These are phyloP conservation scores for Eutolmus rufibarbis DNA, from an alignment of 2,888 invertebrate species.

Conservation along the genomic window DNA sequence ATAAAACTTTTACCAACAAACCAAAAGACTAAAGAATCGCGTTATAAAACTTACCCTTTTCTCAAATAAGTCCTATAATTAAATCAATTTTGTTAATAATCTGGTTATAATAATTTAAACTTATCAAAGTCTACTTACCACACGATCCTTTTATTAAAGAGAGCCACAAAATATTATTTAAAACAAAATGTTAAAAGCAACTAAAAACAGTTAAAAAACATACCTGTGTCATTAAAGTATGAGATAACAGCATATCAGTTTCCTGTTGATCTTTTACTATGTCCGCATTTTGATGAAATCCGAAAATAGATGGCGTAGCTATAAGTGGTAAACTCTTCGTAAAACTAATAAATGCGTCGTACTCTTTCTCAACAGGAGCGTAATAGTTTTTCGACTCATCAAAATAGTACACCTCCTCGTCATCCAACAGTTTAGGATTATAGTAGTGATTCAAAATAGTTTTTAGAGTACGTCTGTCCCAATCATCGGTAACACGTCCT, in stretches of 20 bases:
- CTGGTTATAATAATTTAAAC: background rate
- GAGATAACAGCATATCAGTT: slow-evolving; percentile 77
- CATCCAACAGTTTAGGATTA: slow-evolving; percentile 71
- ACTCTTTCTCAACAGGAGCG: slow-evolving; percentile 76
- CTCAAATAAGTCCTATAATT: slow-evolving; percentile 64
- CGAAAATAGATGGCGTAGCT: slow-evolving; percentile 86
- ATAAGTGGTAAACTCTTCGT: slow-evolving; percentile 76
- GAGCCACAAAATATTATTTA: background rate
- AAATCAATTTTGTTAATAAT: slow-evolving; percentile 50
- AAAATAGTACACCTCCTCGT: slow-evolving; percentile 69
- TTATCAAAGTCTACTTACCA: slow-evolving; percentile 57
- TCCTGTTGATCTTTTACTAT: slow-evolving; percentile 92
- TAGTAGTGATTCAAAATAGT: slow-evolving; percentile 85
- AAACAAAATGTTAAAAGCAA: background rate
- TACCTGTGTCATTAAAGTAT: slow-evolving; percentile 81
- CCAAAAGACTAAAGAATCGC: background rate
- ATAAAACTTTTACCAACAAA: background rate
- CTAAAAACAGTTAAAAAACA: slow-evolving; percentile 43
- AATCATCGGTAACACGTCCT: slow-evolving; percentile 93
- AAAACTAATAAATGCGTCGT: slow-evolving; percentile 74
- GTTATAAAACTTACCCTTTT: slow-evolving; percentile 57
- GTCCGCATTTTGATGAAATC: slow-evolving; percentile 92
- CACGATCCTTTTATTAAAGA: slow-evolving; percentile 57
- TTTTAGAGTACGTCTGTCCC: slow-evolving; percentile 87
- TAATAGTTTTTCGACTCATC: slow-evolving; percentile 77